phyloP scores from a whole-genome alignment of 1,140 invertebrate genomes.

The Eupristina koningsbergeri region DNA sequence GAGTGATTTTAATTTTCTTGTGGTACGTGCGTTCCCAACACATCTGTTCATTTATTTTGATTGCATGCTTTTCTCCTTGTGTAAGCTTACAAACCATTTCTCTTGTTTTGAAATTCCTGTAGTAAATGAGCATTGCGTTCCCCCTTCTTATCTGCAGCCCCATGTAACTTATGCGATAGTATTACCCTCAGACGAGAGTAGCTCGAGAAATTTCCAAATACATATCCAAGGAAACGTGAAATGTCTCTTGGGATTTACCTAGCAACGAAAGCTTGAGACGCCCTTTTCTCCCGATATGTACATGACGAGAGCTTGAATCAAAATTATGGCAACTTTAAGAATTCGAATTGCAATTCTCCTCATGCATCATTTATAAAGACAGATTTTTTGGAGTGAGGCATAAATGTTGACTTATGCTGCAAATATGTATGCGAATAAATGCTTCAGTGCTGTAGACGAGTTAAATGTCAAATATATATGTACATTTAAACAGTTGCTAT shows the following conservation, averaged over 20 bases:
- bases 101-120: neutral
- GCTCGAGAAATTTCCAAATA: neutral
- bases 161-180: neutral
- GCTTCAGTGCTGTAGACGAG: too few relatives aligned
- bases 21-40: neutral
- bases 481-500: too few relatives aligned
- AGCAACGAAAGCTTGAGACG: neutral
- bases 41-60: constrained; percentile 4
- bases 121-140: neutral
- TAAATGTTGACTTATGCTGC: too few relatives aligned
- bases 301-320: neutral
- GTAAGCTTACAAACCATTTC: neutral
- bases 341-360: neutral
- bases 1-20: neutral
- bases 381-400: neutral
- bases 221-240: constrained; percentile 37
- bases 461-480: too few relatives aligned
- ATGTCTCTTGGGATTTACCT: neutral
- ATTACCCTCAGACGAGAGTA: neutral
- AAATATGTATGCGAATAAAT: too few relatives aligned
- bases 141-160: neutral
- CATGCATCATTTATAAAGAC: neutral
- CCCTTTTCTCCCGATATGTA: neutral
- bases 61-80: neutral
- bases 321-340: constrained; percentile 6